Evolutionary conservation across 2,888 invertebrate species (phyloP), one percentile per base, ranked within the genome.

Genomic region (Digitonthophagus gazella): DNA sequence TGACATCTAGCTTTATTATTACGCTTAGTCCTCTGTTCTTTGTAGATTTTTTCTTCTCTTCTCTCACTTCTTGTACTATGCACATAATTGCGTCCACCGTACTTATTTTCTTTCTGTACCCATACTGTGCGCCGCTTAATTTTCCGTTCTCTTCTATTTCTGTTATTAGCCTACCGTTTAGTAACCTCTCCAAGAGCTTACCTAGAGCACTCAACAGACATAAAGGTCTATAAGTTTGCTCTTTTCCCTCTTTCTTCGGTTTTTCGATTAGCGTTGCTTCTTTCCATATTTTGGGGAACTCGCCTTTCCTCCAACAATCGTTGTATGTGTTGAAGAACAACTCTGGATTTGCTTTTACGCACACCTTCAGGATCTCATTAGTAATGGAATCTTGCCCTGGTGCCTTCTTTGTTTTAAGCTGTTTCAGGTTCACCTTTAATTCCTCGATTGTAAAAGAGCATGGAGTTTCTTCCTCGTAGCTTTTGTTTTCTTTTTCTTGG

Each of bases 391-490:
- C 28, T 11, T 44, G 28, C n/a, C 57, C 57, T 16, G 56, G 56
- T 3, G 56, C 57, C 58, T 56, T 66, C 20, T 66, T 66, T 57
- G 20, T 16, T 57, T 15, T 66, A 15, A 66, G 55, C 16, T 15
- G 16, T 18, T 19, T 19, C 8, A 54, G 5, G 18, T 20, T 19
- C 8, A n/a, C 19, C 20, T 56, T 19, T 11, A 66, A 57, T 66
- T 66, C 56, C 8, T 66, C 58, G n/a, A 66, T 15, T 14, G 11
- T 58, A 8, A 58, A 58, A 58, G n/a, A 18, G 11, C 1, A 18
- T 8, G 0, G 14, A 5, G 15, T 11, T 15, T 16, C 58, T 1
- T 15, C 16, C 15, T 11, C 54, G 54, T 54, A 11, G 54, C 15
- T 8, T 2, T 58, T 18, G 15, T 14, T 18, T 2, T 57, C 57